Evolutionary conservation across 1,140 invertebrate species (phyloP).

Genomic region (Leguminivora glycinivorella): DNA sequence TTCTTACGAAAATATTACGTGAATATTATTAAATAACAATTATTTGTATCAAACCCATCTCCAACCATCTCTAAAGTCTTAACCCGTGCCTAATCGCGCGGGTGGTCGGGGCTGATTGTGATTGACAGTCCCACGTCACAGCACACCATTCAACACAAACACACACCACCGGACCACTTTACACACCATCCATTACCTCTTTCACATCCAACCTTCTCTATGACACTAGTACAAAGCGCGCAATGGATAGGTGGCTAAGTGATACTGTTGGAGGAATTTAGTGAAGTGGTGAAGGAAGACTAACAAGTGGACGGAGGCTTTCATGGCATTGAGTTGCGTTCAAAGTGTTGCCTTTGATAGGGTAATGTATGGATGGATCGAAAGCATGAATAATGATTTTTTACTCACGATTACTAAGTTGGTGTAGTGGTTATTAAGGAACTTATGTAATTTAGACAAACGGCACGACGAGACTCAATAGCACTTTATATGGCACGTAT

Average conservation of each 20-base stretch:
- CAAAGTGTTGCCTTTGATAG: constrained; percentile 15
- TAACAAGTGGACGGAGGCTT: constrained; percentile 21
- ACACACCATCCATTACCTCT: constrained; percentile 43
- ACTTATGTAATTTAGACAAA: too few relatives aligned
- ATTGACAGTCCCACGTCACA: constrained; percentile 71
- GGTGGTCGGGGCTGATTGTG: constrained; percentile 75
- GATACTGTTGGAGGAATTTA: not conserved
- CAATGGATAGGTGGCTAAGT: constrained; percentile 32
- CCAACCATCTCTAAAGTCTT: constrained; percentile 38
- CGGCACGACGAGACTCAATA: too few relatives aligned
- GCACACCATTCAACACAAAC: constrained; percentile 48
- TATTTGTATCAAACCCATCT: constrained; percentile 30
- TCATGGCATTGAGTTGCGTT: constrained; percentile 5
- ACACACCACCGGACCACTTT: constrained; percentile 31
- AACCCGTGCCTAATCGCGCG: constrained; percentile 63
- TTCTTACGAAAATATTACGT: too few relatives aligned
- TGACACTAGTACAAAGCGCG: constrained; percentile 29
- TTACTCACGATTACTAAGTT: constrained; percentile 17
- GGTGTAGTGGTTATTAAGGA: not conserved
- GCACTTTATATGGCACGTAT: too few relatives aligned
- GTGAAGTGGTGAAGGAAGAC: not conserved
- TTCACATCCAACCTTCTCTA: not conserved
- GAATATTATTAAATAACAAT: too few relatives aligned
- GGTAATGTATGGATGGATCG: constrained; percentile 12
- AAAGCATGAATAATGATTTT: constrained; percentile 20